Evolutionary conservation across 1,140 invertebrate species (phyloP).

Genomic region (Ditylenchus dipsaci): DNA sequence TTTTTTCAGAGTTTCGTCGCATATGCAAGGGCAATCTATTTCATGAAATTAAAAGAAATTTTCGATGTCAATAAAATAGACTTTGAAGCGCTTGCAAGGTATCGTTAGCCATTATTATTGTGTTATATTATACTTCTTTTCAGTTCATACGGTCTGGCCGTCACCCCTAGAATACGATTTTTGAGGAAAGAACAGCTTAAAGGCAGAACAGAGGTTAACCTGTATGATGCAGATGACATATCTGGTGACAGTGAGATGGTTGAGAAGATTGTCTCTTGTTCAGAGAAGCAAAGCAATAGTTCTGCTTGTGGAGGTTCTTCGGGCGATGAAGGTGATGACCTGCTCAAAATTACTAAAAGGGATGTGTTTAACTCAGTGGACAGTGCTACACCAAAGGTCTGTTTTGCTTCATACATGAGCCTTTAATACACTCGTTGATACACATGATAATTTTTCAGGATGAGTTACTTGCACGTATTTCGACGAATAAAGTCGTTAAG

Average conservation of each 20-base stretch:
- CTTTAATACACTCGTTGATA: too few species aligned
- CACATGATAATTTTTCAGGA: too few species aligned
- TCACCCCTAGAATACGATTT: conserved; percentile 53
- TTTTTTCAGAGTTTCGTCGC: conserved; percentile 47
- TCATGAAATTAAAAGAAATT: conserved; percentile 47
- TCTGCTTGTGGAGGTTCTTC: neutral
- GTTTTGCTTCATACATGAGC: too few species aligned
- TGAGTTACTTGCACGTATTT: conserved; percentile 28
- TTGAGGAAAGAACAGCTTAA: conserved; percentile 34
- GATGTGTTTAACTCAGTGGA: conserved; percentile 42
- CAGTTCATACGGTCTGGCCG: conserved; percentile 51
- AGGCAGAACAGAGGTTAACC: neutral
- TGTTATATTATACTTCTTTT: conserved; percentile 3
- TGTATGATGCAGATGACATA: neutral
- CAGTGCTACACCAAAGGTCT: conserved; percentile 9
- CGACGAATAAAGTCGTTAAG: conserved; percentile 37
- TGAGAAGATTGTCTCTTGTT: neutral
- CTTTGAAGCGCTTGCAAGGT: conserved; percentile 42
- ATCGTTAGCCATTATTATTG: neutral
- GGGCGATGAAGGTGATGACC: conserved; percentile 21
- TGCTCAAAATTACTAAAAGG: conserved; percentile 40
- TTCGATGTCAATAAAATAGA: conserved; percentile 53
- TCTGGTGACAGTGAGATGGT: neutral
- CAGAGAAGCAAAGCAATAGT: neutral
- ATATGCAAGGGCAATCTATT: conserved; percentile 49